These are phyloP conservation scores for Mesocentrotus franciscanus DNA, from an alignment of 53 echinoderm and acorn worm species.

Conservation along the genomic window DNA sequence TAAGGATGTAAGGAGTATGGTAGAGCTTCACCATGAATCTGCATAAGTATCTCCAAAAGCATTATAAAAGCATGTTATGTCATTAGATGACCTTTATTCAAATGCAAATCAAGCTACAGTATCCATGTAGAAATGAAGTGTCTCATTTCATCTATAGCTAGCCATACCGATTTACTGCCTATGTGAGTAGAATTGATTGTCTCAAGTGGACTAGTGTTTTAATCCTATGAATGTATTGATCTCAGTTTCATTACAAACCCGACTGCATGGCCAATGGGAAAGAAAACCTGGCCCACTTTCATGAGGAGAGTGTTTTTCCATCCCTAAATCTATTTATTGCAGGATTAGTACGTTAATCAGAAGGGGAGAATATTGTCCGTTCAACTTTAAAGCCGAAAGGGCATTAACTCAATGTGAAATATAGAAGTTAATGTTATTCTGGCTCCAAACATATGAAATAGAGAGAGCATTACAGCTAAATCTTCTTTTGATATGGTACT, in stretches of 20 bases:
- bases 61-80: background rate
- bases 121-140: background rate
- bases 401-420: too few species aligned
- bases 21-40: background rate
- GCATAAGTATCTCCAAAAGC: background rate
- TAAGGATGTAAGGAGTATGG: too few species aligned
- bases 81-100: background rate
- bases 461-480: too few species aligned
- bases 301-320: background rate
- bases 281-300: background rate
- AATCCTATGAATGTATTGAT: slow-evolving; percentile 39
- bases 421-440: too few species aligned
- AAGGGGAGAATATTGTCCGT: background rate
- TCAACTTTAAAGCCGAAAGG: background rate
- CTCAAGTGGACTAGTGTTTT: background rate
- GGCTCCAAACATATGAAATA: too few species aligned
- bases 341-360: background rate
- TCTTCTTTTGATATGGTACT: too few species aligned
- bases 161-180: slow-evolving; percentile 15
- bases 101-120: background rate
- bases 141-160: slow-evolving; percentile 44
- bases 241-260: slow-evolving; percentile 30
- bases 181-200: slow-evolving; percentile 18
- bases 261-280: background rate
- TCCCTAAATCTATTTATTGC: background rate